Percentiles rank a stretch among this genome's conserved stretches.
Conservation (phyloP, 1,140 invertebrate species). For the Tetramorium parvispinum region DNA sequence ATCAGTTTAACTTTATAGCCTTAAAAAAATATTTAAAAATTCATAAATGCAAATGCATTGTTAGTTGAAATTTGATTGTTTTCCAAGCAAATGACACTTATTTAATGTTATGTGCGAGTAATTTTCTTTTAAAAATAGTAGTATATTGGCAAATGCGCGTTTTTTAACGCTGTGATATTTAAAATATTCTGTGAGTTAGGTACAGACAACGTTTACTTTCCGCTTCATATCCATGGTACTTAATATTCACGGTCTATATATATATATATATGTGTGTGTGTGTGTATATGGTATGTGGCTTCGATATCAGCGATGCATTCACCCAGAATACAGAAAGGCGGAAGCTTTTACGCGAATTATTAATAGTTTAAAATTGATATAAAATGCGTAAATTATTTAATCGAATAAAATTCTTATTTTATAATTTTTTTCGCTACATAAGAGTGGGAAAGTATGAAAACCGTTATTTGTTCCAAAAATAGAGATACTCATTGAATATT, state of each 20-base stretch:
- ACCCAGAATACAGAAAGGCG: not conserved
- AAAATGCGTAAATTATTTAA: conserved; percentile 30
- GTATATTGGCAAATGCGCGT: not conserved
- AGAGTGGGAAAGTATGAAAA: not conserved
- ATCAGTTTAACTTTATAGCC: not conserved
- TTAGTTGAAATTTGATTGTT: not conserved
- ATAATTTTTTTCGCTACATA: not conserved
- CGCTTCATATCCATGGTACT: conserved; percentile 34
- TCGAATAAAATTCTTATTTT: not conserved
- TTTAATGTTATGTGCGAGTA: not conserved
- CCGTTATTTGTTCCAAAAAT: not conserved
- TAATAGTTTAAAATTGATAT: not conserved
- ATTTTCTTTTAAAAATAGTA: not conserved
- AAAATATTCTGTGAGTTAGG: conserved; percentile 10
- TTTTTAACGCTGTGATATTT: conserved; percentile 13
- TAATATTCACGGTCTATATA: conserved; percentile 37
- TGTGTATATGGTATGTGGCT: conserved; percentile 14
- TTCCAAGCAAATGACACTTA: not conserved
- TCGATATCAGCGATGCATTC: conserved; percentile 38
- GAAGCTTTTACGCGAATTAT: conserved; percentile 3
- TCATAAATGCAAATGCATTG: not conserved
- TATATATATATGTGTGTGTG: too few species aligned
- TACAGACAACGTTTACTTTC: conserved; percentile 46
- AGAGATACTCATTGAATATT: not conserved
- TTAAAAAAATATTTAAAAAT: not conserved